Base-by-base conservation (phyloP, 53 echinoderm and acorn worm species). In the Holothuria leucospilota region DNA sequence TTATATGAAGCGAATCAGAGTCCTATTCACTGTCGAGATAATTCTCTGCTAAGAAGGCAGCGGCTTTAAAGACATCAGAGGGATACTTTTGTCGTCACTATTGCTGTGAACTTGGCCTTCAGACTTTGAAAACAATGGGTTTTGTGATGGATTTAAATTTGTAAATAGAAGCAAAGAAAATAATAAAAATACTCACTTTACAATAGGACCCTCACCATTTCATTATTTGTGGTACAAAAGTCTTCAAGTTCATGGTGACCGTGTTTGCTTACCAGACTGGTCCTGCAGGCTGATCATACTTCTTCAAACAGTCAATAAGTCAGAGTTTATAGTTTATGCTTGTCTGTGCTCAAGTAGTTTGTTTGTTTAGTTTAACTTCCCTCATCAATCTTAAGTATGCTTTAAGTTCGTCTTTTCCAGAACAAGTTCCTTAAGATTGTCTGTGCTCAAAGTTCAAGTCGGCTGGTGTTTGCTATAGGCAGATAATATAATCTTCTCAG, bases 401-500 rank as follows among this genome's bases (percentile, higher is more conserved):
- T 68, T 68, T 51, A 51, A 52, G 49, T 75, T 26, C 25, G 75
- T 46, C 75, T 75, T 53, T 75, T 52, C 75, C 52, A 27, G 24
- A 52, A 52, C 53, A 49, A 75, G 75, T 75, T 75, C 75, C 75
- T 75, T 75, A 52, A 75, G 75, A 75, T 53, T 27, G 75, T 75
- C 75, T 49, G 51, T 51, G 75, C 75, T 75, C 75, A 75, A 75
- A 75, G 75, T 75, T 75, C 75, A 75, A 75, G 75, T 75, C 75
- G 49, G 2, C 21, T 20, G 15, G 21, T 75, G 75, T 75, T 75
- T 75, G 51, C 75, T 75, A 49, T 9, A n/a, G 41, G 53, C 75
- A 75, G 75, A 75, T 75, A 75, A n/a, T 49, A 75, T 75, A 75
- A 75, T 75, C 75, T 75, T 75, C 75, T 23, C 75, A 75, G 75